Base-by-base conservation (phyloP, 2,797 vertebrate species). In the Tadarida brasiliensis region DNA sequence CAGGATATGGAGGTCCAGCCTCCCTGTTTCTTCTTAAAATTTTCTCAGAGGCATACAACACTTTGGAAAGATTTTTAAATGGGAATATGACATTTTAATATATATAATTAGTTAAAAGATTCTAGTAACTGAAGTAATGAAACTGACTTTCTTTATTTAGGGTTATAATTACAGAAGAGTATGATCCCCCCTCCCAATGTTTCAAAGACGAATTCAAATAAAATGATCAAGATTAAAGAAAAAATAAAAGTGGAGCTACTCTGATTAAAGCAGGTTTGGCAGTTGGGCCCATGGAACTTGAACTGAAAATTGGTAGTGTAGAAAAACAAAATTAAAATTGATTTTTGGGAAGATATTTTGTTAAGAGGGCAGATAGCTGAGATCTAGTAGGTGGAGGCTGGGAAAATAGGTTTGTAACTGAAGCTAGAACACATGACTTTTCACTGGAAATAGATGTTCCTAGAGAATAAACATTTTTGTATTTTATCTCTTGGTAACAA, bases 11-110 rank as follows among this genome's bases (percentile, higher is more conserved):
- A 94, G 65, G 74, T 24, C 54, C 15, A 84, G 44, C 19, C 19
- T 94, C 33, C 74, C 11, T 44, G 30, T 91, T 95, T 89, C 63
- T 82, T 87, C 30, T 81, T 92, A 56, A 73, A 84, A 68, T 91
- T 94, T 94, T 96, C 91, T 95, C 85, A 94, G 86, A 94, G n/a
- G 67, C 24, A 92, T 74, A 84, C 39, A 84, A 9, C 94, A 68
- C 24, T 95, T 96, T 61, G 15, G 70, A 92, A 94, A 89, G 44
- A 95, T 77, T 94, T 95, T 92, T 11, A 96, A 94, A 84, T 71
- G 51, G 26, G 9, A 89, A 68, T 35, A 83, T 76, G 44, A 22
- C 26, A 94, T 92, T 95, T 94, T 96, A 54, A 87, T 94, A 84
- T 86, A 54, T 90, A 16, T 80, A 51, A 56, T 88, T 88, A 87